phyloP scores from a whole-genome alignment of 2,888 invertebrate genomes.

The Zygothrica quintamaculata region DNA sequence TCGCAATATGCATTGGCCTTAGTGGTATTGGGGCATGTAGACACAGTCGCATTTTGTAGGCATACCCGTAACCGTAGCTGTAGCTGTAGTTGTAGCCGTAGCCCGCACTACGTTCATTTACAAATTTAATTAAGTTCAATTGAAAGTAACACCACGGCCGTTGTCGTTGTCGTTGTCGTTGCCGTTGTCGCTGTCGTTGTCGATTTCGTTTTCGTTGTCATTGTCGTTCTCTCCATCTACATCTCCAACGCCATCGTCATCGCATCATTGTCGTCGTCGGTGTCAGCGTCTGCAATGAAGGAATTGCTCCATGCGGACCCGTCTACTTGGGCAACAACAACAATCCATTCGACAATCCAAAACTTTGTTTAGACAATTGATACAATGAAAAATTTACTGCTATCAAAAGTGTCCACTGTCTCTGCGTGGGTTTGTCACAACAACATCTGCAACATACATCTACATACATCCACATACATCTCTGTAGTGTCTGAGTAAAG shows the following conservation, averaged over 20 bases:
- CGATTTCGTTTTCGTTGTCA: constrained; percentile 17
- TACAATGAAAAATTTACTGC: constrained; percentile 80
- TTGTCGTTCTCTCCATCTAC: neutral
- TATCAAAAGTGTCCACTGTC: constrained; percentile 43
- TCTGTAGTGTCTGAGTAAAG: constrained; percentile 16
- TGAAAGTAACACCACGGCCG: constrained; percentile 80
- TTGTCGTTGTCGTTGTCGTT: constrained; percentile 22
- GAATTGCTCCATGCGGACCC: constrained; percentile 35
- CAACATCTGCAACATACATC: constrained; percentile 53
- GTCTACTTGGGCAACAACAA: constrained; percentile 49
- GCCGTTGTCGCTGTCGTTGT: constrained; percentile 15
- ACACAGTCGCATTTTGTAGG: constrained; percentile 6
- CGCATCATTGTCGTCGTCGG: neutral
- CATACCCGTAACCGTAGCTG: constrained; percentile 17
- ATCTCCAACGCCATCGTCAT: neutral
- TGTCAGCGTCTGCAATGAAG: neutral
- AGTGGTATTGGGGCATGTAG: constrained; percentile 18
- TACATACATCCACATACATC: neutral
- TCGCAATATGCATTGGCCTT: constrained; percentile 44
- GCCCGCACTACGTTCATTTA: constrained; percentile 85
- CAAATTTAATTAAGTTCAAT: constrained; percentile 85
- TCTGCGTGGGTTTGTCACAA: constrained; percentile 60
- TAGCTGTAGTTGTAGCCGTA: constrained; percentile 6
- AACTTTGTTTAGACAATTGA: constrained; percentile 81
- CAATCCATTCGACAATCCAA: constrained; percentile 65